Base-by-base conservation (phyloP, 1,140 invertebrate genomes). In the Drosophila willistoni region DNA sequence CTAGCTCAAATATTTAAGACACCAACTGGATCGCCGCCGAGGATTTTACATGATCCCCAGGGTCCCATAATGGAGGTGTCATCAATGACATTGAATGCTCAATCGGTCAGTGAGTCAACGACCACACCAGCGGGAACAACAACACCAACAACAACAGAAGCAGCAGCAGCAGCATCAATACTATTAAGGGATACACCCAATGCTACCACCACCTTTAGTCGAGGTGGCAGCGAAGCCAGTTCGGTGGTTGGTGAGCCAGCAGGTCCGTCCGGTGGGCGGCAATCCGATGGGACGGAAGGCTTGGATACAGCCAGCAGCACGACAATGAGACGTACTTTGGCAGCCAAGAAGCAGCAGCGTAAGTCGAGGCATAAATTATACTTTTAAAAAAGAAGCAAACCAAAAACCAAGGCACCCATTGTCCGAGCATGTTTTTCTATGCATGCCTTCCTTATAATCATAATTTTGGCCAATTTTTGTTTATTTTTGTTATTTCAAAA, bases 1-100 rank as follows among this genome's bases (percentile, higher is more conserved):
- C 93, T 94, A 29, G 94, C 94, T 6, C 94, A 95, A 13, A 92
- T 96, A 29, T 95, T 95, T 69, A 93, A 95, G 36, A 96, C 96
- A 7, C 95, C 95, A 25, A 94, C 95, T 3, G 95, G 95, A 1
- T 95, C 95, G 39, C 95, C 95, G 12, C 95, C 95, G 2, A 95
- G 94, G 71, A 76, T 93, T 94, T 1, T 95, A 94, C 44, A 51
- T 51, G 68, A 74, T 12, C 0, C 36, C 3, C 64, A 77, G 25
- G 34, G 9, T 12, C 22, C 62, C 57, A 44, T 64, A 64, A 63
- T n/a, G 64, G 62, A 17, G 1, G 42, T 19, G 25, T 59, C 56
- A 22, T 57, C 34, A 41, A 59, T 61, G 59, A 54, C 12, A 10
- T 63, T 34, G 25, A 51, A 9, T 41, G 19, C 41, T 4, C 42